Percentiles rank a stretch among this genome's conserved stretches.
phyloP scores from a whole-genome alignment of 2,888 invertebrate species.

The Acleris laterana region DNA sequence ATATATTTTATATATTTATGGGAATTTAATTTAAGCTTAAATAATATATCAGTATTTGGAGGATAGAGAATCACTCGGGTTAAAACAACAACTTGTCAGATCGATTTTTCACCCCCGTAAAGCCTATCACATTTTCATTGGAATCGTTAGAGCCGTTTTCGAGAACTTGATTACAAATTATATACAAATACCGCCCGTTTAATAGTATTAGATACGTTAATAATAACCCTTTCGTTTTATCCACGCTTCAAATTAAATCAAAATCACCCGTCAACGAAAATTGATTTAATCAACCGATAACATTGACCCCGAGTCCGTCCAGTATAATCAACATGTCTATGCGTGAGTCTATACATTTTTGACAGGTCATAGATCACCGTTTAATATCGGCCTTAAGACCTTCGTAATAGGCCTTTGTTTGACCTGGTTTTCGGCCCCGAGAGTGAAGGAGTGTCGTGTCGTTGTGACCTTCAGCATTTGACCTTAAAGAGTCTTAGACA shows the following conservation, averaged over 20 bases:
- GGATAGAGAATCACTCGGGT: too few relatives aligned
- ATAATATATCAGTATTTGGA: too few relatives aligned
- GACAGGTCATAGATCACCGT: constrained; percentile 36
- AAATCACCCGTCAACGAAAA: constrained; percentile 24
- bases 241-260: constrained; percentile 22
- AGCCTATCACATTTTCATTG: too few relatives aligned
- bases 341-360: constrained; percentile 31
- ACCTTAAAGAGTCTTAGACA: constrained; percentile 45
- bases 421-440: constrained; percentile 38
- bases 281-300: constrained; percentile 31
- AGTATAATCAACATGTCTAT: constrained; percentile 38
- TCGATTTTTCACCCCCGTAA: too few relatives aligned
- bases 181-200: not conserved
- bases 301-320: constrained; percentile 25
- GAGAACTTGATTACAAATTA: too few relatives aligned
- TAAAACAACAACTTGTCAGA: too few relatives aligned
- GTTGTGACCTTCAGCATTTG: constrained; percentile 53
- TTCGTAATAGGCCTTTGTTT: constrained; percentile 16
- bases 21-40: too few relatives aligned
- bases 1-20: too few relatives aligned
- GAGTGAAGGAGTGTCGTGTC: constrained; percentile 47
- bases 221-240: not conserved
- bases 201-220: not conserved
- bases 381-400: constrained; percentile 20
- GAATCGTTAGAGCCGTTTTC: too few relatives aligned